Evolutionary conservation across 2,888 invertebrate species (phyloP).

Genomic region (Alsophila aescularia): DNA sequence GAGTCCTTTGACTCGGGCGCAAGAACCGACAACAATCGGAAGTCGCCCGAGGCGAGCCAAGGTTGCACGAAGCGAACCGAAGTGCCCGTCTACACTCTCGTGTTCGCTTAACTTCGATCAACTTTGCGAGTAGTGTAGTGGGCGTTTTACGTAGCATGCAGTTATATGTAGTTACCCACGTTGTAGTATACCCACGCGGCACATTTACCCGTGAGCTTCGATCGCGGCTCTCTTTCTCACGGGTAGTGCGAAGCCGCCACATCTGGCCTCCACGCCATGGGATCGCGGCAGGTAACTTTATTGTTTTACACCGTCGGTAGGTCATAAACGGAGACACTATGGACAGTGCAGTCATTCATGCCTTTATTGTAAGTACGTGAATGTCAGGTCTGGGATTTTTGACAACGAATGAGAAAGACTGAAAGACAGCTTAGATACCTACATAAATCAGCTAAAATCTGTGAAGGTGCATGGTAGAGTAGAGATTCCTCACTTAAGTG

Average conservation of each 20-base stretch:
- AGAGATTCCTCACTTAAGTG: no score
- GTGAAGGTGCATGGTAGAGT: no score
- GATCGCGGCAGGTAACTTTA: slow-evolving; percentile 53
- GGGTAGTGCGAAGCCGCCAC: slow-evolving; percentile 38
- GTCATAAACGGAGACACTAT: slow-evolving; percentile 36
- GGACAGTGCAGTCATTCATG: slow-evolving; percentile 13
- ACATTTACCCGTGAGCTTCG: slow-evolving; percentile 8
- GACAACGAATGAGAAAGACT: slow-evolving; percentile 5
- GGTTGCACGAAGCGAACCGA: no score
- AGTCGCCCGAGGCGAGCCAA: no score
- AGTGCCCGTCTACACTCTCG: no score
- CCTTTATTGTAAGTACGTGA: slow-evolving; percentile 21
- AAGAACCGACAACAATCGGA: no score
- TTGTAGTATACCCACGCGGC: slow-evolving; percentile 1
- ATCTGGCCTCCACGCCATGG: slow-evolving; percentile 52
- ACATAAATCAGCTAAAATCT: no score
- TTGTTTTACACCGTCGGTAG: slow-evolving; percentile 45
- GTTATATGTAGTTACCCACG: no score
- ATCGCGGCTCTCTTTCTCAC: slow-evolving; percentile 31
- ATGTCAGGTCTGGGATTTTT: slow-evolving; percentile 21
- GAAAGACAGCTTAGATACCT: no score
- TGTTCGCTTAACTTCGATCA: no score
- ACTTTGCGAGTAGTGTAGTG: no score
- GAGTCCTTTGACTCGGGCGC: no score
- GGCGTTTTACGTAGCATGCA: slow-evolving; percentile 3